Percentiles rank a stretch among this genome's conserved stretches.
Conservation (phyloP, 1,140 invertebrate genomes). For the Brachionus manjavacas region DNA sequence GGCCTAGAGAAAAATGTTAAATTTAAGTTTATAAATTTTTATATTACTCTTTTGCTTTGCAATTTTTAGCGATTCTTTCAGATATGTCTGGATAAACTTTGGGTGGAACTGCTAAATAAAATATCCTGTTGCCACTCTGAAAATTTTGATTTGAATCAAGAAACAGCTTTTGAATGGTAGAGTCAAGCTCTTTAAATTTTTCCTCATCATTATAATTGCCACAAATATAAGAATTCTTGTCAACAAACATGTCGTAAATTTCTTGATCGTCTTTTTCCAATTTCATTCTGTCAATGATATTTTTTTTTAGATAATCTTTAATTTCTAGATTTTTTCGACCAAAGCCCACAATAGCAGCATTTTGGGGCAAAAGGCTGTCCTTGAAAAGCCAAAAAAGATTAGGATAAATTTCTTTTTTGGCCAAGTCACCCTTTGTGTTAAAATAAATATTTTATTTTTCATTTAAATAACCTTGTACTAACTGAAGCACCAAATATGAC, state of each 20-base stretch:
- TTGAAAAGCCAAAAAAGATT: constrained; percentile 91
- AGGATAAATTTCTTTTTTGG: constrained; percentile 97
- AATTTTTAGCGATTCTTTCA: constrained; percentile 74
- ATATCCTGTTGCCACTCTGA: constrained; percentile 73
- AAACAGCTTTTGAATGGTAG: constrained; percentile 63
- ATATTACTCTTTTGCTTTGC: constrained; percentile 71
- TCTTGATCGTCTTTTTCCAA: constrained; percentile 57
- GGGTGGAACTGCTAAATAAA: constrained; percentile 93
- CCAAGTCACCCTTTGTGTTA: constrained; percentile 73
- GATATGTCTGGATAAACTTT: constrained; percentile 85
- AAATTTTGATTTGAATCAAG: constrained; percentile 47
- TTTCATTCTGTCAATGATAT: constrained; percentile 73
- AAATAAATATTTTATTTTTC: not conserved
- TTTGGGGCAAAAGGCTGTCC: constrained; percentile 81
- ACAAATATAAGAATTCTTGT: constrained; percentile 71
- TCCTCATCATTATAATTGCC: constrained; percentile 74
- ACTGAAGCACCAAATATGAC: constrained; percentile 58
- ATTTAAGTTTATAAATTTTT: not conserved
- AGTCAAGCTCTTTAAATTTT: constrained; percentile 75
- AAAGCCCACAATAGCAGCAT: constrained; percentile 86
- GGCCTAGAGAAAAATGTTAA: constrained; percentile 62
- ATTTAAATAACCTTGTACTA: constrained; percentile 29
- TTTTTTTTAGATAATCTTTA: constrained; percentile 60
- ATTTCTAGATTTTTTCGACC: constrained; percentile 77
- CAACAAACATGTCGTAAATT: constrained; percentile 42